Evolutionary conservation across 2,888 invertebrate genomes (phyloP).

Genomic region (Ashinkailepas kermadecensis): DNA sequence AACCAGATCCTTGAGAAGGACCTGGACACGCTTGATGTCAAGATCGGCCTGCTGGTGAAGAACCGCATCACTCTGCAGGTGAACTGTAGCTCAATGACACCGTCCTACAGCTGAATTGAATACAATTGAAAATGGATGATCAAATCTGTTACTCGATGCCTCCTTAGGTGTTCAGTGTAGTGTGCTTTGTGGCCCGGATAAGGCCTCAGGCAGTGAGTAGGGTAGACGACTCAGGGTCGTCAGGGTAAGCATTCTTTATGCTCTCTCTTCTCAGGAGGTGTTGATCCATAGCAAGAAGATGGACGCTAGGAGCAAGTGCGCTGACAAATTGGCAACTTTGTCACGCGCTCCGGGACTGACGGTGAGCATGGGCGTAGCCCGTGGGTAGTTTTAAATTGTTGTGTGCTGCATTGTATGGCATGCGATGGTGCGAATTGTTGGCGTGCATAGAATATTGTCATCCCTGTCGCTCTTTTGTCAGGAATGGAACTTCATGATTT

Average conservation of each 20-base stretch:
- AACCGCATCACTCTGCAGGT: constrained; percentile 64
- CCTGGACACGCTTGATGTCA: constrained; percentile 66
- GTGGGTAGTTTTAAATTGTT: too few relatives aligned
- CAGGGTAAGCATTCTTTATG: too few relatives aligned
- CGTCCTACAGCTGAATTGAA: neutral
- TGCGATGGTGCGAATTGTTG: too few relatives aligned
- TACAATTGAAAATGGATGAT: too few relatives aligned
- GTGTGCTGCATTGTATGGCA: too few relatives aligned
- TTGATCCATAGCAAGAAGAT: neutral
- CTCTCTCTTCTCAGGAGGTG: neutral
- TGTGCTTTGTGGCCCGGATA: neutral
- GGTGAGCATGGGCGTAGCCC: neutral
- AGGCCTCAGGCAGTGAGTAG: too few relatives aligned
- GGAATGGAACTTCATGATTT: too few relatives aligned
- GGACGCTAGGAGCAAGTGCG: neutral
- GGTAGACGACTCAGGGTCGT: too few relatives aligned
- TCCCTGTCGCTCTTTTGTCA: too few relatives aligned
- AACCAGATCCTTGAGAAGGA: constrained; percentile 65
- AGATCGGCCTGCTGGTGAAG: constrained; percentile 70
- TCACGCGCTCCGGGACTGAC: neutral
- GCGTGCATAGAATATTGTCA: too few relatives aligned
- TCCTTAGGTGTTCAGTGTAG: neutral
- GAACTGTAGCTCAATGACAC: constrained; percentile 25
- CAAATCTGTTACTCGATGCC: too few relatives aligned
- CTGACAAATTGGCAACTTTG: neutral